phyloP scores from a whole-genome alignment of 2,888 invertebrate species.

The Mesochorus sp. region DNA sequence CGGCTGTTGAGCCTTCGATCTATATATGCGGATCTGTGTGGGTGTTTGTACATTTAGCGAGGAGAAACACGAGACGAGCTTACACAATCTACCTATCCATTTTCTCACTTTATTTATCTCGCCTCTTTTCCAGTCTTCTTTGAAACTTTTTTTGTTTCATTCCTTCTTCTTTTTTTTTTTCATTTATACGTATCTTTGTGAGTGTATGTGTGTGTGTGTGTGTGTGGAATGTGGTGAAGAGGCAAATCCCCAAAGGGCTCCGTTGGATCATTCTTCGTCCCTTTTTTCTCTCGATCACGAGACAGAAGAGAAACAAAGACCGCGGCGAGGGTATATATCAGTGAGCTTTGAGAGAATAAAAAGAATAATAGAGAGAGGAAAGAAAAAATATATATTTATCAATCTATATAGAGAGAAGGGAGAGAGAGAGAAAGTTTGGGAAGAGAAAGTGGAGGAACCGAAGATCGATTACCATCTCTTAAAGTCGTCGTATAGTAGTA shows the following conservation, averaged over 20 bases:
- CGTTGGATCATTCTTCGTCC: slow-evolving; percentile 34
- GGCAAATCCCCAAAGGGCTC: slow-evolving; percentile 47
- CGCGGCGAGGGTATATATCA: slow-evolving; percentile 3
- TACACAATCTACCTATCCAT: slow-evolving; percentile 46
- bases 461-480: slow-evolving; percentile 58
- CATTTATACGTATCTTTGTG: background rate
- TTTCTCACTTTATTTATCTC: slow-evolving; percentile 44
- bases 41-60: background rate
- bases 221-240: too few species aligned
- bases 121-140: slow-evolving; percentile 25
- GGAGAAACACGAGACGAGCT: slow-evolving; percentile 29
- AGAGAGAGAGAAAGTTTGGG: too few species aligned
- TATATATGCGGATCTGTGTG: too few species aligned
- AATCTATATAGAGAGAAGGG: background rate
- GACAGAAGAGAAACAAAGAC: slow-evolving; percentile 9
- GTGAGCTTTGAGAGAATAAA: slow-evolving; percentile 38
- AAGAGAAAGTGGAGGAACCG: slow-evolving; percentile 40
- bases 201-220: background rate
- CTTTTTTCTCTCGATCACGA: background rate
- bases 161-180: background rate
- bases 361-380: slow-evolving; percentile 34
- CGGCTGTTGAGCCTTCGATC: background rate
- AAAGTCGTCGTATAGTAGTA: slow-evolving; percentile 34
- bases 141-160: slow-evolving; percentile 56
- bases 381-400: slow-evolving; percentile 20